A percentile compares a stretch with the other conserved stretches of the same genome.
phyloP scores from a whole-genome alignment of 2,888 invertebrate genomes.

The Gonocerus acuteangulatus region DNA sequence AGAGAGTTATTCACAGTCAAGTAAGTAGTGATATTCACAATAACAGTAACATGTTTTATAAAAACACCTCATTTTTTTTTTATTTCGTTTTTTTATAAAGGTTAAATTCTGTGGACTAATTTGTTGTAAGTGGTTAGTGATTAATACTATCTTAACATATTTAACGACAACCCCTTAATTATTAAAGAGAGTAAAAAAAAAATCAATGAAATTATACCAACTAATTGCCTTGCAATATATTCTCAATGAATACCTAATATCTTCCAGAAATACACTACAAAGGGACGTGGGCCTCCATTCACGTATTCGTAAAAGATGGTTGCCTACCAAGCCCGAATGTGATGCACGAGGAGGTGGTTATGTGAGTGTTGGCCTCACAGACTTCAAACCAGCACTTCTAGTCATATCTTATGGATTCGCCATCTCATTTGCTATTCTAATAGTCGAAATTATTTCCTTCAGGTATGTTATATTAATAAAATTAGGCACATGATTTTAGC shows the following conservation, averaged over 20 bases:
- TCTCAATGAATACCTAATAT: too few species aligned
- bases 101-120: too few species aligned
- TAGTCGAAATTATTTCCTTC: conserved; percentile 28
- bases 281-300: conserved; percentile 52
- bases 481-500: too few species aligned
- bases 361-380: conserved; percentile 44
- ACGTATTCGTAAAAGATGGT: conserved; percentile 49
- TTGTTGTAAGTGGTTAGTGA: too few species aligned
- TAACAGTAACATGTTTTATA: neutral
- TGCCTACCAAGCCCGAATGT: conserved; percentile 51
- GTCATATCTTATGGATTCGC: conserved; percentile 30
- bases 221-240: too few species aligned
- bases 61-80: neutral
- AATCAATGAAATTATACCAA: too few species aligned
- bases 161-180: too few species aligned
- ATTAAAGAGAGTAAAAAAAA: too few species aligned
- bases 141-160: too few species aligned
- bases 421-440: conserved; percentile 27
- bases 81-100: neutral
- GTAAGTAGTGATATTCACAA: conserved; percentile 29
- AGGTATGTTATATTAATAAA: too few species aligned
- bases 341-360: conserved; percentile 46
- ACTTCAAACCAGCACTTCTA: conserved; percentile 35
- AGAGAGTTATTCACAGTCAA: conserved; percentile 46
- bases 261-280: conserved; percentile 53